These are phyloP conservation scores for Anthopleura xanthogrammica DNA, from an alignment of 92 coral and sea anemone genomes.

Conservation along the genomic window DNA sequence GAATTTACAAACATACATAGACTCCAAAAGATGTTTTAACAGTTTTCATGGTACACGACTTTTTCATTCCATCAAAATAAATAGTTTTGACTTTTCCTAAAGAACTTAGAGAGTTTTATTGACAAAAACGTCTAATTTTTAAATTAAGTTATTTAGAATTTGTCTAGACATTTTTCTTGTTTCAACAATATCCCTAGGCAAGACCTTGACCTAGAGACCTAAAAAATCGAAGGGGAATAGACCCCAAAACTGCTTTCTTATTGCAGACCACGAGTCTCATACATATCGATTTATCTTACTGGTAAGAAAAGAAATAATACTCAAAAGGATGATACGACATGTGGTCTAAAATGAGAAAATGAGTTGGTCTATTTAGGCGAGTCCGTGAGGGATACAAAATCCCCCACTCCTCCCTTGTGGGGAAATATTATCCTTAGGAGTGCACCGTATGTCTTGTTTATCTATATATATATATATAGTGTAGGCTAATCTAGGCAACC, in stretches of 20 bases:
- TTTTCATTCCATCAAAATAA: neutral
- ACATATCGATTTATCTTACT: too few species aligned
- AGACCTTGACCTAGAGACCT: neutral
- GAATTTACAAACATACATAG: neutral
- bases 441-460: neutral
- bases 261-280: too few species aligned
- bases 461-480: neutral
- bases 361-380: neutral
- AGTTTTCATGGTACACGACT: neutral
- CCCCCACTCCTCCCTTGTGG: neutral
- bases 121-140: neutral
- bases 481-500: too few species aligned
- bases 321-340: too few species aligned
- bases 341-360: too few species aligned
- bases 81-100: neutral
- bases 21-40: neutral
- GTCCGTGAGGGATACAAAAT: neutral
- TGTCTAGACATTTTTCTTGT: neutral
- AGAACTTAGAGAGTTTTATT: neutral
- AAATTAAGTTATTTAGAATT: neutral
- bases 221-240: too few species aligned
- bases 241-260: too few species aligned
- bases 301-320: too few species aligned
- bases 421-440: neutral
- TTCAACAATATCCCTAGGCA: neutral